These are phyloP conservation scores for Stegophylla sp. DNA, from an alignment of 2,888 invertebrate species.

Conservation along the genomic window DNA sequence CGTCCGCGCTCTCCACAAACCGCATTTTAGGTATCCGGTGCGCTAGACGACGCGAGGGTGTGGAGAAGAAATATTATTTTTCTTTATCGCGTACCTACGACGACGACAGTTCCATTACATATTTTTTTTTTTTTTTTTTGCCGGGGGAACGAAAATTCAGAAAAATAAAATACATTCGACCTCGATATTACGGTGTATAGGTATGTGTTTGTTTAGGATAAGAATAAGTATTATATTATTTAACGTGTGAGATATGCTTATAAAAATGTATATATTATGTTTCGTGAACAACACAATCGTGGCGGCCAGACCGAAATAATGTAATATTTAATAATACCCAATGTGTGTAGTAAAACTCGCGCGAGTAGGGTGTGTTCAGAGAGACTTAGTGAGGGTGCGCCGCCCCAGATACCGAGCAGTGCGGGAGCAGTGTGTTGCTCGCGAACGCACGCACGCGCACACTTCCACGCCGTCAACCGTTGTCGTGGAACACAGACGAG, in stretches of 20 bases:
- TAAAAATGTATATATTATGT: slow-evolving; percentile 3
- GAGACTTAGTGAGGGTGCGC: slow-evolving; percentile 21
- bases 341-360: not conserved
- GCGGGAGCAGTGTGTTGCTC: slow-evolving; percentile 44
- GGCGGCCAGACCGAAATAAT: not conserved
- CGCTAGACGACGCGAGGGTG: not conserved
- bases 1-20: slow-evolving; percentile 17
- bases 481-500: slow-evolving; percentile 18
- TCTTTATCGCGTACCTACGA: not conserved
- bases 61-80: slow-evolving; percentile 31
- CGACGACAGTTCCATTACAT: not conserved
- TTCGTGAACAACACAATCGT: not conserved
- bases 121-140: not conserved
- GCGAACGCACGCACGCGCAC: slow-evolving; percentile 6
- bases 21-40: slow-evolving; percentile 20
- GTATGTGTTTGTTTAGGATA: not conserved
- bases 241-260: not conserved
- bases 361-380: not conserved
- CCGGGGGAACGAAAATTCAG: not conserved
- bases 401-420: slow-evolving; percentile 8
- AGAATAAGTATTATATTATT: not conserved
- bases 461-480: slow-evolving; percentile 8
- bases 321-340: not conserved
- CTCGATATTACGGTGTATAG: not conserved
- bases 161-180: slow-evolving; percentile 43